A percentile compares a stretch with the other conserved stretches of the same genome.
Conservation (phyloP, 2,797 vertebrate genomes). For the Notolepis coatsorum region DNA sequence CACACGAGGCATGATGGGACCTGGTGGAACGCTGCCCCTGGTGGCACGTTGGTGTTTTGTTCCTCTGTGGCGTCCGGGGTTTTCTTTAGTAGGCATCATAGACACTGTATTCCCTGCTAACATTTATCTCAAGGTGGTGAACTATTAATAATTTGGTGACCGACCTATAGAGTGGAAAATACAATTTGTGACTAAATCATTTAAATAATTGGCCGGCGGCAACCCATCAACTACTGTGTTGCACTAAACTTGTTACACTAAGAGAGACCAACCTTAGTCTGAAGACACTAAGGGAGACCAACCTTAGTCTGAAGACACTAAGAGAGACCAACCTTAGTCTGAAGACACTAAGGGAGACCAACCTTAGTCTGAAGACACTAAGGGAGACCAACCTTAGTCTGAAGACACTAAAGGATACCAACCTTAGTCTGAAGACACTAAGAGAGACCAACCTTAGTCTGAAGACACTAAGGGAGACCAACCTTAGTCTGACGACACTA, state of each 20-base stretch:
- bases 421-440: no score
- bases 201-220: no score
- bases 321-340: conserved; percentile 86
- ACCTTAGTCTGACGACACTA: no score
- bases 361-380: not conserved
- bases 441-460: no score
- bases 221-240: not conserved
- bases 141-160: not conserved
- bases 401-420: no score
- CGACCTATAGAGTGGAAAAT: not conserved
- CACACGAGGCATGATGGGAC: conserved; percentile 86
- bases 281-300: conserved; percentile 89
- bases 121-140: not conserved
- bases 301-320: no score
- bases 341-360: conserved; percentile 86
- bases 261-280: conserved; percentile 86
- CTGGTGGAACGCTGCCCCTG: no score
- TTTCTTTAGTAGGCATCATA: conserved; percentile 90
- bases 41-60: conserved; percentile 85
- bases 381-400: not conserved
- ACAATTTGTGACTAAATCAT: not conserved
- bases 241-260: not conserved
- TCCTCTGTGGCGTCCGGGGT: conserved; percentile 86
- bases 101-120: conserved; percentile 1
- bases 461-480: no score